Base-by-base conservation (phyloP, 2,113 vertebrate genomes). In the Sarotherodon lohbergeri region DNA sequence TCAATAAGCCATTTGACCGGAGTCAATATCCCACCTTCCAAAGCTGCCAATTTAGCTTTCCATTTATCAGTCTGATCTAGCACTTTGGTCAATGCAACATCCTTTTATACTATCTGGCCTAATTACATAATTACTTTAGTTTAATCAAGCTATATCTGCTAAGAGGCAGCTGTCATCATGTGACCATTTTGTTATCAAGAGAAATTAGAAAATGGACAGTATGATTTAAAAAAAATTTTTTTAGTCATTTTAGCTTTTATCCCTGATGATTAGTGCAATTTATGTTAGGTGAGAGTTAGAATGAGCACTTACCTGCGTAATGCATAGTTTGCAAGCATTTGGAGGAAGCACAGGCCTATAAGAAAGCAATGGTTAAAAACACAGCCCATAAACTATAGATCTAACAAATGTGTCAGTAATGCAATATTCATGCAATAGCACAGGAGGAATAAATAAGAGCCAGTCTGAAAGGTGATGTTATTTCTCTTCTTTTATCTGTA, bases 1-100 rank as follows among this genome's bases (percentile, higher is more conserved):
- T 95, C 92, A 92, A 94, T 95, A 85, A 68, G 83, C 82, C 84
- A 90, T 90, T 93, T 94, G 90, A 91, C 90, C 81, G 63, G 46
- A 91, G 81, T 93, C 93, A 76, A 88, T 94, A 90, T 79, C 29
- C 50, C 55, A 90, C 85, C 87, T 82, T 82, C 59, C 80, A 82
- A 71, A 91, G 73, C 92, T 94, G 86, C 82, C 92, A 91, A 86
- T 93, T 93, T 85, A 89, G 86, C 82, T 81, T 89, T 91, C 83
- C 81, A 90, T 94, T 91, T 90, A 87, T 91, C 90, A 89, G 79
- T 81, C 71, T 84, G 85, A 84, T 91, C 80, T 73, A 89, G 90
- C 91, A 73, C 43, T 84, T 48, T 5, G 71, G 87, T 92, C 90
- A 93, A 92, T 93, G 48, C 52, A 92, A 90, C 90, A 93, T 86